Evolutionary conservation across 1,140 invertebrate species (phyloP).

Genomic region (Bombus turneri): DNA sequence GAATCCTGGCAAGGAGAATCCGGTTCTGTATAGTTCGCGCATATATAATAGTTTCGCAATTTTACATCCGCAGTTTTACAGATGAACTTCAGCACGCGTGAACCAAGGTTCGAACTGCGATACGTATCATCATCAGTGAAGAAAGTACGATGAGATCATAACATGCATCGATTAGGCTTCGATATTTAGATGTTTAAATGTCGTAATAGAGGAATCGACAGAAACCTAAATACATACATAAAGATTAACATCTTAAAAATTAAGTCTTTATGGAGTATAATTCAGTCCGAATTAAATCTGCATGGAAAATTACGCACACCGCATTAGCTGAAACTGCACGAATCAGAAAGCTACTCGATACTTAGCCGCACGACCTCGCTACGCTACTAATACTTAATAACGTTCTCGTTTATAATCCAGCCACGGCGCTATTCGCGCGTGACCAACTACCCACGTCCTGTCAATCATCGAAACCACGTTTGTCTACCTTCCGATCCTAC

Average conservation of each 20-base stretch:
- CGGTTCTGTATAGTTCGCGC: background rate
- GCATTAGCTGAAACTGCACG: background rate
- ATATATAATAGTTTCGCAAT: background rate
- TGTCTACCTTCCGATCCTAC: background rate
- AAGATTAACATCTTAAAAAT: too few relatives aligned
- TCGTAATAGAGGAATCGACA: too few relatives aligned
- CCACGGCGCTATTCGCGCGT: conserved; percentile 52
- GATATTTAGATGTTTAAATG: too few relatives aligned
- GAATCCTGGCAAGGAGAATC: background rate
- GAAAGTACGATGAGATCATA: too few relatives aligned
- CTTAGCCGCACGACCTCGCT: background rate
- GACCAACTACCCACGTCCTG: conserved; percentile 45
- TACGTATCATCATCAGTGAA: too few relatives aligned
- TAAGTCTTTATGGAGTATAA: too few relatives aligned
- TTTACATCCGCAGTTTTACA: background rate
- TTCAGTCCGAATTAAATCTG: too few relatives aligned
- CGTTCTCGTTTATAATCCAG: conserved; percentile 39
- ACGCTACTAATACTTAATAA: background rate
- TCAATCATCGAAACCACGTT: conserved; percentile 6
- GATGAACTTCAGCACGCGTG: background rate
- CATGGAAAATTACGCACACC: too few relatives aligned
- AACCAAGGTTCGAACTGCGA: background rate
- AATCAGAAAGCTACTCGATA: background rate
- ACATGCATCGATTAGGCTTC: too few relatives aligned
- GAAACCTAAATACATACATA: too few relatives aligned